phyloP scores from a whole-genome alignment of 2,113 vertebrate species.

The Eclectus roratus region DNA sequence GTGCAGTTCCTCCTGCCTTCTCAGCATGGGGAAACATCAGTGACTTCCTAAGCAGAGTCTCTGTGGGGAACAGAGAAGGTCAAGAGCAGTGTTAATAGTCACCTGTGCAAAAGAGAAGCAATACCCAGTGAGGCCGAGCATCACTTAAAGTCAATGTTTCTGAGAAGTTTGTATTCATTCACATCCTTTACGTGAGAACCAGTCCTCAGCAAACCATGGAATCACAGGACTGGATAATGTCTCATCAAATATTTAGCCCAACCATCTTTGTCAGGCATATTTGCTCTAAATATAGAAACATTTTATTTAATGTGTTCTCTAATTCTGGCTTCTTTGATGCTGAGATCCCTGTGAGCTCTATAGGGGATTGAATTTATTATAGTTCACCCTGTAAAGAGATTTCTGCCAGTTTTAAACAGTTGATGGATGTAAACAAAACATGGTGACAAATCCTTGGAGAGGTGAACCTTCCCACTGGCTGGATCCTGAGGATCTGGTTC shows the following conservation, averaged over 20 bases:
- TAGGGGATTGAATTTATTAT: not conserved
- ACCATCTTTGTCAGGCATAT: not conserved
- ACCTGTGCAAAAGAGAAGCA: constrained; percentile 6
- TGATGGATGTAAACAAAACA: not conserved
- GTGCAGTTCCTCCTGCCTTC: not conserved
- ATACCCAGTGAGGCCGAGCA: not conserved
- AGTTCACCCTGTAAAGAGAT: not conserved
- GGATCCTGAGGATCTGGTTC: not conserved
- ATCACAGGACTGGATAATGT: not conserved
- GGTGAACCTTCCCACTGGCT: not conserved
- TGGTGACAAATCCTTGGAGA: not conserved
- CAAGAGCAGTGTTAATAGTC: constrained; percentile 51
- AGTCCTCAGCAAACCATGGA: not conserved
- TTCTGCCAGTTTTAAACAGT: not conserved
- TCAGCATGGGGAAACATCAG: constrained; percentile 42
- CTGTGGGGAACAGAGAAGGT: not conserved
- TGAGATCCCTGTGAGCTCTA: not conserved
- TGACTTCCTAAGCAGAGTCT: constrained; percentile 16
- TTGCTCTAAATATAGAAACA: not conserved
- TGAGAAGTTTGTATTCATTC: not conserved
- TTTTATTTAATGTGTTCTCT: not conserved
- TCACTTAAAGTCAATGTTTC: not conserved
- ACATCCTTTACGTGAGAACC: not conserved
- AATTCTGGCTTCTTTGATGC: not conserved
- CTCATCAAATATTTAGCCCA: not conserved